Evolutionary conservation across 1,140 invertebrate genomes (phyloP), one percentile per base, ranked within the genome.

Genomic region (Theocolax elegans): DNA sequence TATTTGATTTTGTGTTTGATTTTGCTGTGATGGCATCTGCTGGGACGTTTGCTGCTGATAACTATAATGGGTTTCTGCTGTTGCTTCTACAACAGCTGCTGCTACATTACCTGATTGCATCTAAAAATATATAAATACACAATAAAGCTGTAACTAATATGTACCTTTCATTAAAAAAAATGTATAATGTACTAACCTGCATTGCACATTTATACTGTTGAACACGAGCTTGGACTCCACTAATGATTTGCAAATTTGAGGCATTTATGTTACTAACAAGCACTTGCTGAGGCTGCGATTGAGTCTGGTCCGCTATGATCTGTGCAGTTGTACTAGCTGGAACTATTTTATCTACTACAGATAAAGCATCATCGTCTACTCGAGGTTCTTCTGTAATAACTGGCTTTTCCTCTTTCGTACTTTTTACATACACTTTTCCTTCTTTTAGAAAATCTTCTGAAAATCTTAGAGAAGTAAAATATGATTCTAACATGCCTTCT

Each of bases 401-500:
- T 2, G 82, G 58, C 69, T 75, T 78, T 40, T 80, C 80, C 13
- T 78, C 75, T 40, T 83, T 84, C 2, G 75, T 84, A 59, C 73
- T 85, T 73, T 86, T 83, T 19, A 83, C 80, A 68, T 85, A 84
- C 58, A 89, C 88, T 77, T 91, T 91, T 54, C 90, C 90, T 51
- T 90, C 90, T 72, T 88, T 89, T 25, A 89, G 81, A 73, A 90
- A 87, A 59, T 91, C 89, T 25, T 90, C 89, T 2, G 89, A 89
- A 72, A 87, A 88, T 66, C 88, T 80, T 23, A 89, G 77, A 1
- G 89, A 89, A 51, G 89, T 89, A 23, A 91, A 89, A 76, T 91
- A 92, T 35, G 88, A 89, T 62, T 88, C 89, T 3, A 92, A 74
- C 90, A 91, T 91, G 23, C 87, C 85, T 79, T 92, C 90, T 0